Evolutionary conservation across 2,113 vertebrate genomes (phyloP), one percentile per base, ranked within the genome.

Genomic region (Caloenas nicobarica): DNA sequence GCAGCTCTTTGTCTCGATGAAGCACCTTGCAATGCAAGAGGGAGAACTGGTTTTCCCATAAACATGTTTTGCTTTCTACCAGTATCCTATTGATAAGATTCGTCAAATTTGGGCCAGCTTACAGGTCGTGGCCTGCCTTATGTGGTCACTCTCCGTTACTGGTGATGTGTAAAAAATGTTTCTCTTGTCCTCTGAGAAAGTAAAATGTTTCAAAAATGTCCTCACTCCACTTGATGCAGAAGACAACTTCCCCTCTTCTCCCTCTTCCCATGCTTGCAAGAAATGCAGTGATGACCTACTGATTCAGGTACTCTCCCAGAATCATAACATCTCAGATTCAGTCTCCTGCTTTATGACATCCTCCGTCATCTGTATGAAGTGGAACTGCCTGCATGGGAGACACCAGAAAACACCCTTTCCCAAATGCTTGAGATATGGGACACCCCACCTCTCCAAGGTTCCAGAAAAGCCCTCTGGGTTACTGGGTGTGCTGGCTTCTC

Each of bases 1-100:
- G 23, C 11, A 28, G 13, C 17, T 88, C 8, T 29, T 80, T 77
- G 15, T 86, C 40, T 81, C 0, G 0, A 25, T 1, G 5, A 15
- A 69, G 5, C 11, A 82, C 7, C 31, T 93, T 83, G 57, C 10
- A 91, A 62, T 38, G 58, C 50, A 73, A 77, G 13, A 73, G 18
- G 31, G 6, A 91, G 33, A 79, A 91, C 15, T 82, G 12, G 1
- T 34, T 80, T 54, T 86, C 33, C 44, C 11, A 26, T 44, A 31
- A 16, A 9, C 50, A 38, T 9, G 6, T 46, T 93, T 81, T 60
- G 8, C 53, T 53, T 65, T 66, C 71, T 70, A 46, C 3, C 7
- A 38, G 16, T 50, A 50, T 29, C 28, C 34, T 61, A 28, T 6
- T 28, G 13, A 21, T 13, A 69, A 44, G 42, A 44, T 44, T 44